Conservation (phyloP, 2,888 invertebrate species). For the Micoletzkya japonica region DNA sequence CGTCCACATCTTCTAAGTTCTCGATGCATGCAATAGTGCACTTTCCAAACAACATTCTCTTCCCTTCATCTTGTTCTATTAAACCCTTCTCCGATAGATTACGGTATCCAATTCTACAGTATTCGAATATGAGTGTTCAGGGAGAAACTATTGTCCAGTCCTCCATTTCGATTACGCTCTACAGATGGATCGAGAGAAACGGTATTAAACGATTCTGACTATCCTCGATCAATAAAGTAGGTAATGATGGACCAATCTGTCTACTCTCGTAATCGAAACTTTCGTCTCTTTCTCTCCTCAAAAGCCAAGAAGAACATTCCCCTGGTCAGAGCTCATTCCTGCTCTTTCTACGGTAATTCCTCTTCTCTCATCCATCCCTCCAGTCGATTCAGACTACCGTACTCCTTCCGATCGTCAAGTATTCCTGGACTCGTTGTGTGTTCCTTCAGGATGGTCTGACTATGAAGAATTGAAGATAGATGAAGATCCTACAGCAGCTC, state of each 20-base stretch:
- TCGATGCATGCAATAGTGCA: slow-evolving; percentile 13
- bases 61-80: slow-evolving; percentile 3
- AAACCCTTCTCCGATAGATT: slow-evolving; percentile 7
- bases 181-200: slow-evolving; percentile 1
- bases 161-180: background rate
- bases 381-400: slow-evolving; percentile 15
- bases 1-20: slow-evolving; percentile 9
- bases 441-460: slow-evolving; percentile 32
- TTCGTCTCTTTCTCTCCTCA: slow-evolving; percentile 15
- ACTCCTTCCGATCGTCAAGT: slow-evolving; percentile 28
- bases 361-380: background rate
- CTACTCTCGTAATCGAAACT: slow-evolving; percentile 17
- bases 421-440: slow-evolving; percentile 38
- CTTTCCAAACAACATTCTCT: background rate
- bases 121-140: background rate
- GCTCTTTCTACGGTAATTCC: background rate
- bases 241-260: slow-evolving; percentile 7
- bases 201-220: background rate
- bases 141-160: background rate
- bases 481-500: background rate
- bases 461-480: background rate
- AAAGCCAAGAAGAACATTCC: slow-evolving; percentile 8
- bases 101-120: background rate
- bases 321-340: background rate
- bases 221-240: background rate